A percentile compares a stretch with the other conserved stretches of the same genome.
Evolutionary conservation across 30 jellyfish, hydroid and myxozoan species (phyloP).

Genomic region (Haliclystus octoradiatus): DNA sequence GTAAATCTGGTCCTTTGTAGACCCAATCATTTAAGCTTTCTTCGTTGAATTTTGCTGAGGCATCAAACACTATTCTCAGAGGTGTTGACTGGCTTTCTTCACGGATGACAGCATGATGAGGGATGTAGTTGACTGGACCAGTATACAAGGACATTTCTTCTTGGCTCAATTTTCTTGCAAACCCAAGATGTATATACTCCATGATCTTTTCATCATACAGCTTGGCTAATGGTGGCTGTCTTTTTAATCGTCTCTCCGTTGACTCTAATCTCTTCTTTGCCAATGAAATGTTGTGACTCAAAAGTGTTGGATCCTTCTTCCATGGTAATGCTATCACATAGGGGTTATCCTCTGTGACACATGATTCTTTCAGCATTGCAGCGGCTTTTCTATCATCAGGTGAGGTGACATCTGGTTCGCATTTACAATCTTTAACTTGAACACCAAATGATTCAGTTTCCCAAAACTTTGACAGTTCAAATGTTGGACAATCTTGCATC

Average conservation of each 20-base stretch:
- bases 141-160: conserved; percentile 21
- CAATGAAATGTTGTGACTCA: conserved; percentile 30
- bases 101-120: conserved; percentile 41
- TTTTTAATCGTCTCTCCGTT: conserved; percentile 23
- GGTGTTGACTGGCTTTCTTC: too few relatives aligned
- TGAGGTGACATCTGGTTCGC: too few relatives aligned
- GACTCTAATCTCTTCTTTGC: conserved; percentile 31
- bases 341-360: too few relatives aligned
- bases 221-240: conserved; percentile 37
- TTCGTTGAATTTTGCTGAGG: too few relatives aligned
- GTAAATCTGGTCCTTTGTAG: too few relatives aligned
- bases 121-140: conserved; percentile 50
- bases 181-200: conserved; percentile 21
- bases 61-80: too few relatives aligned
- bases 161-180: conserved; percentile 9
- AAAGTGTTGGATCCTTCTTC: conserved; percentile 40
- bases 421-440: background rate
- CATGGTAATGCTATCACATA: conserved; percentile 46
- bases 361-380: too few relatives aligned
- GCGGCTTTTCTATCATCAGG: too few relatives aligned
- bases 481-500: too few relatives aligned
- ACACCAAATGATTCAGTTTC: background rate
- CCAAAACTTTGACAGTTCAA: background rate
- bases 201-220: conserved; percentile 25
- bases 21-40: too few relatives aligned